Percentiles rank a stretch among this genome's conserved stretches.
Evolutionary conservation across 23 tunicate genomes (phyloP).

Genomic region (Ascidia mentula): DNA sequence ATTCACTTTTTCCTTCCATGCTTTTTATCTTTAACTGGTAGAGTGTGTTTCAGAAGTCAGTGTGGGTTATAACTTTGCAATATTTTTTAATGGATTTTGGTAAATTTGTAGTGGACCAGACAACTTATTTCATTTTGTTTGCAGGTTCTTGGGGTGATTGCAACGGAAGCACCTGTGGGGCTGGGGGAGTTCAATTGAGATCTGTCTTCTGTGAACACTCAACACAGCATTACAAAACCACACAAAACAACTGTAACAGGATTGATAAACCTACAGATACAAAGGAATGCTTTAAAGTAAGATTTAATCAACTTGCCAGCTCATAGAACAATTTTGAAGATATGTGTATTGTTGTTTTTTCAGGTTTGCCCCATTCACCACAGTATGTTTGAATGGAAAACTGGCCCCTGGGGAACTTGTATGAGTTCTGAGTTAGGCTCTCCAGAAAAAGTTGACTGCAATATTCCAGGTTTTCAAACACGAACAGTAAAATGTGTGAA

Average conservation of each 20-base stretch:
- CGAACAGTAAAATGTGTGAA: not conserved
- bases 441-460: not conserved
- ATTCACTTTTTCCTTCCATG: too few species aligned
- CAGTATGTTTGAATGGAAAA: not conserved
- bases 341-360: not conserved
- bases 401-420: not conserved
- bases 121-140: not conserved
- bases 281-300: constrained; percentile 43
- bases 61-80: too few species aligned
- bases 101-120: too few species aligned
- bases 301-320: not conserved
- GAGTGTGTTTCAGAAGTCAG: too few species aligned
- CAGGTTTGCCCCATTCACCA: not conserved
- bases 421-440: not conserved
- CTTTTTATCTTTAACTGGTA: too few species aligned
- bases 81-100: too few species aligned
- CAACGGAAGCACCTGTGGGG: constrained; percentile 37
- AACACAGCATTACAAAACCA: not conserved
- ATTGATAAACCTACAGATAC: constrained; percentile 29
- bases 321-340: not conserved
- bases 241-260: constrained; percentile 34
- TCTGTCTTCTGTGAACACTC: constrained; percentile 45
- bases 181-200: constrained; percentile 50
- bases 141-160: constrained; percentile 57
- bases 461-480: constrained; percentile 3